Conservation (phyloP, 2,888 invertebrate genomes). For the Ganaspis brasiliensis region DNA sequence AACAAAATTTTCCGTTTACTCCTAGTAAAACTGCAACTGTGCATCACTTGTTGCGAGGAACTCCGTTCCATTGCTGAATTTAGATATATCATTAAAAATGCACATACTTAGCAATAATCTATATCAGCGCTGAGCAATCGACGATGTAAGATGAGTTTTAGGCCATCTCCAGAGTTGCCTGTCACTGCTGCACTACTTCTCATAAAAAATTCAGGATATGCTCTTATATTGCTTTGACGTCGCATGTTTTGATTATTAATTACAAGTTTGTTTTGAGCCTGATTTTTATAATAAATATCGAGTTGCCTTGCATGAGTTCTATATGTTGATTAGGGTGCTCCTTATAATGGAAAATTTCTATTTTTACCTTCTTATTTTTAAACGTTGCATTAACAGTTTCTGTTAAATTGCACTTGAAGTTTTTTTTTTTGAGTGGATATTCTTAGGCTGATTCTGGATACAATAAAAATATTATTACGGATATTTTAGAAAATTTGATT, state of each 20-base stretch:
- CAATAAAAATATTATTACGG: too few species aligned
- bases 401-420: too few species aligned
- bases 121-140: constrained; percentile 73
- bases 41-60: constrained; percentile 65
- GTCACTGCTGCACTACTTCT: constrained; percentile 66
- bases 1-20: constrained; percentile 15
- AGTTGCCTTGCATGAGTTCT: constrained; percentile 3
- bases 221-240: constrained; percentile 16
- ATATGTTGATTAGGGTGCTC: not conserved
- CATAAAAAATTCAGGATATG: constrained; percentile 22
- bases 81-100: constrained; percentile 65
- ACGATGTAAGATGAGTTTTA: constrained; percentile 76
- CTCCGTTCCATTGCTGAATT: constrained; percentile 60
- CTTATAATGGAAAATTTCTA: too few species aligned
- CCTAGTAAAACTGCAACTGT: constrained; percentile 57
- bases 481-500: too few species aligned
- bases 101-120: constrained; percentile 70
- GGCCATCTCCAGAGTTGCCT: constrained; percentile 81
- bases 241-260: constrained; percentile 11
- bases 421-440: too few species aligned
- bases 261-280: not conserved
- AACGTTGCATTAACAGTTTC: too few species aligned
- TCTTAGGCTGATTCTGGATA: not conserved
- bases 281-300: not conserved
- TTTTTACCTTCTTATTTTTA: too few species aligned